Percentiles rank a stretch among this genome's conserved stretches.
Evolutionary conservation across 1,140 invertebrate genomes (phyloP).

Genomic region (Trichoplusia ni): DNA sequence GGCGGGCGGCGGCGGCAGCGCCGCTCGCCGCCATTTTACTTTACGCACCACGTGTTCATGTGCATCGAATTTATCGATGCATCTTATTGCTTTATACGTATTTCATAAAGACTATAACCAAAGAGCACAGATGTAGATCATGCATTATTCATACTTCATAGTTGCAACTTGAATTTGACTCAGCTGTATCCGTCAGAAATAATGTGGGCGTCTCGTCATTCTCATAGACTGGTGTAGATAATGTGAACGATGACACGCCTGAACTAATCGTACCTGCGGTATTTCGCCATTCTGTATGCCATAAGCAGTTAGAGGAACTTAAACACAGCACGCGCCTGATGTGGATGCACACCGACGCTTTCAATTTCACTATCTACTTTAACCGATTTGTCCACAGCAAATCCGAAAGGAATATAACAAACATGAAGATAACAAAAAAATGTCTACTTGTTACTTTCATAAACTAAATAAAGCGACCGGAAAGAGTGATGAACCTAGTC

Average conservation of each 20-base stretch:
- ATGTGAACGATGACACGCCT: background rate
- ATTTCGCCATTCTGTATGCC: constrained; percentile 64
- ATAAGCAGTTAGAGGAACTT: constrained; percentile 48
- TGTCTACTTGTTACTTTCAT: background rate
- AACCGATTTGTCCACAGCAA: background rate
- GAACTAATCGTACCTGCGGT: constrained; percentile 61
- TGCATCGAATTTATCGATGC: constrained; percentile 49
- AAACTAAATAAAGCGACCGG: constrained; percentile 12
- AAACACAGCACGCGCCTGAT: constrained; percentile 39
- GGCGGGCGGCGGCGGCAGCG: constrained; percentile 34
- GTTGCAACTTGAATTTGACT: too few species aligned
- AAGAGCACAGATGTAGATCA: too few species aligned
- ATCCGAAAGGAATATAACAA: background rate
- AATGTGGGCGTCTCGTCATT: constrained; percentile 32
- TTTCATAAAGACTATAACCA: too few species aligned
- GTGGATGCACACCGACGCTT: constrained; percentile 32
- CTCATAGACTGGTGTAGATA: constrained; percentile 2
- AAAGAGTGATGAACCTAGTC: constrained; percentile 27
- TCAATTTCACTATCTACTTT: constrained; percentile 36
- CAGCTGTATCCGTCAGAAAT: background rate
- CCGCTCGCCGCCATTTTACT: constrained; percentile 73
- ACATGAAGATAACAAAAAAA: constrained; percentile 28
- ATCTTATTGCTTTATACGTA: constrained; percentile 16
- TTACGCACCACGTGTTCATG: constrained; percentile 72
- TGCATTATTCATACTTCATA: too few species aligned